Evolutionary conservation across 2,113 vertebrate genomes (phyloP).

Genomic region (Antigone vipio): DNA sequence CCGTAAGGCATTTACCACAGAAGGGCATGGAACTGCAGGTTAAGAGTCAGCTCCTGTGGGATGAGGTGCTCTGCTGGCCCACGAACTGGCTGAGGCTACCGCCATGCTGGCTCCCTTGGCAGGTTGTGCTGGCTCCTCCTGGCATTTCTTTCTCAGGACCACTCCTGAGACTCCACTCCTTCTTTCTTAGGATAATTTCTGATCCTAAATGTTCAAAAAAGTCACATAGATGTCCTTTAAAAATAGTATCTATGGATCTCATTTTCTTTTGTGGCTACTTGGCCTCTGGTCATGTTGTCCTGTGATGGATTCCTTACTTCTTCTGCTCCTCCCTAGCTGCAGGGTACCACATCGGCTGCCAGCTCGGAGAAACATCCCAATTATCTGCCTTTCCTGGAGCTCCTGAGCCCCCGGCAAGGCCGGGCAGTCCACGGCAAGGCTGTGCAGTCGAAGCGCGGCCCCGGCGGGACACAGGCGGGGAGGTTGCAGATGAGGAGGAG

Average conservation of each 20-base stretch:
- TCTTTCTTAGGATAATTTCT: neutral
- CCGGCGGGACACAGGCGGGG: no score
- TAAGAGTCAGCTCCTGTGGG: neutral
- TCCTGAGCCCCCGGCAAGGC: neutral
- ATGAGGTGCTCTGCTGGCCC: neutral
- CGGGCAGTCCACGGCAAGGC: rapidly evolving
- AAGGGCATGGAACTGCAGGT: rapidly evolving
- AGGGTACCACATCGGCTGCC: rapidly evolving
- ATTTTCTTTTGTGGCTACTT: rapidly evolving
- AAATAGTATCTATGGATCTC: rapidly evolving
- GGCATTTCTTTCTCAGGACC: neutral
- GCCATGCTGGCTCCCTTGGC: rapidly evolving
- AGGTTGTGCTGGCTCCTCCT: neutral
- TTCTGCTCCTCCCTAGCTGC: rapidly evolving
- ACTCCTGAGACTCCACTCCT: neutral
- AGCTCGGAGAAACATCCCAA: rapidly evolving
- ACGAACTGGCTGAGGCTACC: rapidly evolving
- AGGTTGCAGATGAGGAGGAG: no score
- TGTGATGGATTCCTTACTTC: rapidly evolving
- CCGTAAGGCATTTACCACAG: no score
- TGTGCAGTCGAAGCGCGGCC: neutral
- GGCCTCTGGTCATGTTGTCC: rapidly evolving
- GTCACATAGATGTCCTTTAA: rapidly evolving
- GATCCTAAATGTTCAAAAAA: neutral
- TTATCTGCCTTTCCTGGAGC: rapidly evolving